Evolutionary conservation across 2,888 invertebrate genomes (phyloP), one percentile per base, ranked within the genome.

Genomic region (Pseudanteris insignis): DNA sequence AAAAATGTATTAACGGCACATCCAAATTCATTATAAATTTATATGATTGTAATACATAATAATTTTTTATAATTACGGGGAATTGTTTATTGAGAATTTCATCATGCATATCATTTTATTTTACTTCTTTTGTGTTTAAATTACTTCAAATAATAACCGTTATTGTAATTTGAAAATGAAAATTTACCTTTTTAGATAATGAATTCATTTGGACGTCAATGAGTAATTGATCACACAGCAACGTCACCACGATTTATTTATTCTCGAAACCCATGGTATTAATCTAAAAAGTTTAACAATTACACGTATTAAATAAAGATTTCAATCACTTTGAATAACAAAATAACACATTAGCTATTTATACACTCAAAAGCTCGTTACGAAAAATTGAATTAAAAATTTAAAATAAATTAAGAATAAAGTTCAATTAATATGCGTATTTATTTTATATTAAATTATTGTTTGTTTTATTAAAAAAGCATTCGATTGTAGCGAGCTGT

Each of bases 171-270:
- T n/a, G n/a, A n/a, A n/a, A n/a, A n/a, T n/a, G n/a, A n/a, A n/a
- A n/a, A n/a, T n/a, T 46, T 46, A 44, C 54, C 54, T 44, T 38
- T 46, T 54, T 21, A 6, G 33, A 38, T 54, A 54, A 46, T 28
- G 38, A 40, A 54, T 38, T 46, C 54, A 54, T 54, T 54, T 54
- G 54, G 54, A 30, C 21, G 54, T 12, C 1, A 41, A 34, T 26
- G 21, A 37, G 6, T 37, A 54, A 38, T 46, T 11, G 38, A 15
- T 28, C 54, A 33, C 44, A 14, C 13, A 10, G 11, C 14, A 44
- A 54, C 33, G 32, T 38, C 44, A 54, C 28, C 26, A 21, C 3
- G 36, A 32, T 10, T n/a, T 25, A 44, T 34, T 14, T 2, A 30
- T 14, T 8, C 32, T 48, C 4, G 7, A 38, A 36, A 29, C 10